phyloP scores from a whole-genome alignment of 2,797 vertebrate genomes.

The Delichon dasypus region DNA sequence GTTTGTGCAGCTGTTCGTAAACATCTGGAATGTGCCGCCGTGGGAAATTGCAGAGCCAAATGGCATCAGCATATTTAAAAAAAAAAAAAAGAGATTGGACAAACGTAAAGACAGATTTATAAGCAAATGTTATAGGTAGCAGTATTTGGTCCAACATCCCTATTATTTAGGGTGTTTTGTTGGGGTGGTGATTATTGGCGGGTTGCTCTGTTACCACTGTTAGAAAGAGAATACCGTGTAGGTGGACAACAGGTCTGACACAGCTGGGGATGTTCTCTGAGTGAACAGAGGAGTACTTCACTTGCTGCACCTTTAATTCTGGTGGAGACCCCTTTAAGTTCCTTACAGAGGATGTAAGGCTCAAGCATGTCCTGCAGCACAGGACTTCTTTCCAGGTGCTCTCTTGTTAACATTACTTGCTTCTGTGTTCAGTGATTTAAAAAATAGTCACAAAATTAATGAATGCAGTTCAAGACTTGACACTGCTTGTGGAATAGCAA shows the following conservation, averaged over 20 bases:
- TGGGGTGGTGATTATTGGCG: background rate
- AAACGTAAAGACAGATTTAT: background rate
- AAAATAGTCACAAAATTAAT: background rate
- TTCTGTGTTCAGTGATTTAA: background rate
- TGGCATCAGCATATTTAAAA: background rate
- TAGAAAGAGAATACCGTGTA: background rate
- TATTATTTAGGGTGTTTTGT: background rate
- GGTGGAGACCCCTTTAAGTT: background rate
- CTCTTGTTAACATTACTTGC: background rate
- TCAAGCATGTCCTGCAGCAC: background rate
- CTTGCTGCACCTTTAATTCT: background rate
- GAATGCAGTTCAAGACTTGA: background rate
- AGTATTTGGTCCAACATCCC: background rate
- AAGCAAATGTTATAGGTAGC: background rate
- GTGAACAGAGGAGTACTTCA: background rate
- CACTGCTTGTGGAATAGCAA: background rate
- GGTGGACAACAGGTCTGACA: accelerated
- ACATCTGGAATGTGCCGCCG: background rate
- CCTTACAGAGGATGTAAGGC: background rate
- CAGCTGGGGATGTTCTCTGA: background rate
- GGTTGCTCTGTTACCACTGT: background rate
- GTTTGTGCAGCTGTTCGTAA: background rate
- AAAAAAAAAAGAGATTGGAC: background rate
- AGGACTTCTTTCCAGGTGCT: background rate
- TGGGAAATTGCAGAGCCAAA: background rate